These are phyloP conservation scores for Champsocephalus esox DNA, from an alignment of 2,797 vertebrate species.

Conservation along the genomic window DNA sequence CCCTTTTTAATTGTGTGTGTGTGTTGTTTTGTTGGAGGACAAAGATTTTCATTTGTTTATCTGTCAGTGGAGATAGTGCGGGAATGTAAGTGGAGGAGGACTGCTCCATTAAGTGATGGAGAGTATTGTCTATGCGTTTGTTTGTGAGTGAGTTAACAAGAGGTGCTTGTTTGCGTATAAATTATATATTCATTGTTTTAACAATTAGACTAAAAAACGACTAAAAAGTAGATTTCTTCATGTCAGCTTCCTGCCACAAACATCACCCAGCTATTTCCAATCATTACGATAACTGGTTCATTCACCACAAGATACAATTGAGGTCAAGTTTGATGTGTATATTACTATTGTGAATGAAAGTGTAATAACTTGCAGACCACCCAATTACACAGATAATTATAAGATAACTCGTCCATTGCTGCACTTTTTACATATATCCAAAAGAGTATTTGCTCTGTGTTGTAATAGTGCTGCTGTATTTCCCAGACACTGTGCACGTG, in stretches of 20 bases:
- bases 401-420: not conserved
- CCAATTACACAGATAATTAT: not conserved
- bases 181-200: not conserved
- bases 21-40: not conserved
- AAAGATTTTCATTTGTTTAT: slow-evolving; percentile 62
- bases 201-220: not conserved
- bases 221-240: not conserved
- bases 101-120: slow-evolving; percentile 25
- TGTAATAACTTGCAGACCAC: not conserved
- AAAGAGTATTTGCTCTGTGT: not conserved
- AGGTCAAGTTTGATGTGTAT: not conserved
- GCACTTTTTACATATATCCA: not conserved
- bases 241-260: not conserved
- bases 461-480: not conserved
- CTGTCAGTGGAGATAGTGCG: slow-evolving; percentile 62
- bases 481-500: slow-evolving; percentile 6
- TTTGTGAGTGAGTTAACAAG: slow-evolving; percentile 3
- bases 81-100: slow-evolving; percentile 59
- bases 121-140: slow-evolving; percentile 14
- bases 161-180: not conserved
- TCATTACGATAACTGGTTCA: slow-evolving; percentile 25
- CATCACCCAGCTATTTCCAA: slow-evolving; percentile 16
- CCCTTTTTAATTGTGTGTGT: too few species aligned
- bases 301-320: not conserved
- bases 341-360: slow-evolving; percentile 15